Conservation (phyloP, 1,140 invertebrate species). For the Pogonomyrmex californicus region DNA sequence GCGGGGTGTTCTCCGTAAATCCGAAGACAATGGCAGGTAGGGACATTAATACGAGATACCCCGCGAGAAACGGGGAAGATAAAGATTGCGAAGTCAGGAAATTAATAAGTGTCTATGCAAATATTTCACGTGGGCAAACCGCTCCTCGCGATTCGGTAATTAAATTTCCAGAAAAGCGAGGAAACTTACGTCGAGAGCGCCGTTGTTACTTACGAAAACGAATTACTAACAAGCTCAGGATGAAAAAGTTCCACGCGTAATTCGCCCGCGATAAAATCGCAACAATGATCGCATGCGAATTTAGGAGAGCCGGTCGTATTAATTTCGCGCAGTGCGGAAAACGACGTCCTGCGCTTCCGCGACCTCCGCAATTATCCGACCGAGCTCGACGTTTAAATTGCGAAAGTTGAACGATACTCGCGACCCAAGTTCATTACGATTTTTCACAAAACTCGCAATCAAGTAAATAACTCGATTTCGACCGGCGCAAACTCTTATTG, state of each 20-base stretch:
- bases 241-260: constrained; percentile 22
- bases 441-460: constrained; percentile 66
- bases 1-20: constrained; percentile 51
- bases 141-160: constrained; percentile 27
- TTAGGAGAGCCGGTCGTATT: constrained; percentile 36
- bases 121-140: constrained; percentile 25
- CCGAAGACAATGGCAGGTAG: constrained; percentile 23
- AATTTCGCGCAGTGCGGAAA: constrained; percentile 29
- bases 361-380: constrained; percentile 57
- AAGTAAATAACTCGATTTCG: constrained; percentile 64
- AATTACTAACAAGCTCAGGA: background rate
- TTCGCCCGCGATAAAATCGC: constrained; percentile 48
- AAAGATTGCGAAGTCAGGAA: constrained; percentile 35
- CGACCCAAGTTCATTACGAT: constrained; percentile 62
- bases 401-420: constrained; percentile 60
- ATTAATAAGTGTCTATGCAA: constrained; percentile 52
- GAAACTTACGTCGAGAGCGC: background rate
- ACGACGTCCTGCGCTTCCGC: constrained; percentile 23
- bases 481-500: constrained; percentile 59
- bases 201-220: background rate
- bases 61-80: background rate
- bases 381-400: constrained; percentile 54
- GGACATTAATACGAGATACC: constrained; percentile 56
- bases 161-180: constrained; percentile 32
- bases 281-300: constrained; percentile 28